These are phyloP conservation scores for Odontomyia ornata DNA, from an alignment of 2,888 invertebrate genomes.

Conservation along the genomic window DNA sequence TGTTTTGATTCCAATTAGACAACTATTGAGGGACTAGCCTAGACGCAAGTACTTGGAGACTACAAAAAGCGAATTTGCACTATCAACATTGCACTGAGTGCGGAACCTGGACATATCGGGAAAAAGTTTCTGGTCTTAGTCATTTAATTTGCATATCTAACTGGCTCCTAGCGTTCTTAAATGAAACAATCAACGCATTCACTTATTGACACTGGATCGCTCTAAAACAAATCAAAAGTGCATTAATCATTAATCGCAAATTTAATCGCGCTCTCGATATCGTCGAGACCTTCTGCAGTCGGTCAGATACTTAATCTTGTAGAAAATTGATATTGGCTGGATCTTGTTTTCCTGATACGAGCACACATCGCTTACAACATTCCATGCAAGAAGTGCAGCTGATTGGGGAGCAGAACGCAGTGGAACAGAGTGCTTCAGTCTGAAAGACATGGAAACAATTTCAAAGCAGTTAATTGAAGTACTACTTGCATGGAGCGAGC, in stretches of 20 bases:
- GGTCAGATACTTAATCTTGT: slow-evolving; percentile 1
- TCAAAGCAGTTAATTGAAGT: slow-evolving; percentile 9
- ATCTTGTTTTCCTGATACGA: slow-evolving; percentile 9
- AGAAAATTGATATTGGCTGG: slow-evolving; percentile 3
- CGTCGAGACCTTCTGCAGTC: not conserved
- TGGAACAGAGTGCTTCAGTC: no score
- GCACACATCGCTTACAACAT: not conserved
- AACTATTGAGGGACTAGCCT: not conserved
- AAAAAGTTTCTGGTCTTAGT: not conserved
- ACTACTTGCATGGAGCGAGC: not conserved
- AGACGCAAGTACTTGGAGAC: not conserved
- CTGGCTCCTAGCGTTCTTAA: not conserved
- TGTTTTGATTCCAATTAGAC: not conserved
- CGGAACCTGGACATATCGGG: not conserved
- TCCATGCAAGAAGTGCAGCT: no score
- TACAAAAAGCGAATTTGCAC: not conserved
- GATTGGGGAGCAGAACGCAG: no score
- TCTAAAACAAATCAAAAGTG: slow-evolving; percentile 16
- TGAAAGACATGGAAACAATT: slow-evolving; percentile 6
- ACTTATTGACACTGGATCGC: not conserved
- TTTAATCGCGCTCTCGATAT: not conserved
- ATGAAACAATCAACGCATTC: not conserved
- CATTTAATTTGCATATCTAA: not conserved
- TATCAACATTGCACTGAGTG: not conserved
- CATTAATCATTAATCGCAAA: not conserved